Evolutionary conservation across 2,888 invertebrate species (phyloP).

Genomic region (Brachylomia viminalis): DNA sequence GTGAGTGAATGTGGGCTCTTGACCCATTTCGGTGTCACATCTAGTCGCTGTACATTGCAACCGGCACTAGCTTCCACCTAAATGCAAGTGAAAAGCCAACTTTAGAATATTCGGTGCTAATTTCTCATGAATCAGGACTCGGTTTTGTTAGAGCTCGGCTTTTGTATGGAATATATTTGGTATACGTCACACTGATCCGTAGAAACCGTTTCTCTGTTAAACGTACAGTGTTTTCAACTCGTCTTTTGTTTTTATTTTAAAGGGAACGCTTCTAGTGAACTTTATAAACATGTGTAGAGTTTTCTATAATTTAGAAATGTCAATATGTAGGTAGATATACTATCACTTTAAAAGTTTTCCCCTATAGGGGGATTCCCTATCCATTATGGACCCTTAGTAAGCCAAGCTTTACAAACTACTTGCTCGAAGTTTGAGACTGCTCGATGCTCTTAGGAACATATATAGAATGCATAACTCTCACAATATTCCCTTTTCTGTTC

Average conservation of each 20-base stretch:
- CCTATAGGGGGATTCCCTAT: conserved; percentile 24
- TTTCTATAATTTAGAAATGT: conserved; percentile 18
- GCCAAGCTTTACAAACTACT: conserved; percentile 43
- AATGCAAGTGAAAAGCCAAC: conserved; percentile 57
- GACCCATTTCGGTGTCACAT: conserved; percentile 81
- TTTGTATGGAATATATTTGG: conserved; percentile 29
- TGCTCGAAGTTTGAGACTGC: conserved; percentile 12
- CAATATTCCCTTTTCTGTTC: neutral
- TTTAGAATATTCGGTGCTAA: conserved; percentile 55
- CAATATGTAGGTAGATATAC: conserved; percentile 13
- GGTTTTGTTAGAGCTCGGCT: conserved; percentile 31
- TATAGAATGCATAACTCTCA: neutral
- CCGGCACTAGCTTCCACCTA: conserved; percentile 51
- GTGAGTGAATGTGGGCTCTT: conserved; percentile 78
- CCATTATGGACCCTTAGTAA: conserved; percentile 42
- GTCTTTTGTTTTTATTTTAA: neutral
- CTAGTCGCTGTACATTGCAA: conserved; percentile 64
- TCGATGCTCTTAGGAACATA: conserved; percentile 30
- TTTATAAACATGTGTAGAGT: conserved; percentile 9
- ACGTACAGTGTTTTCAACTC: neutral
- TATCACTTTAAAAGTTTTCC: conserved; percentile 45
- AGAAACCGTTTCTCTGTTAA: conserved; percentile 28
- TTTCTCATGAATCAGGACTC: conserved; percentile 53
- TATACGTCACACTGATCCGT: conserved; percentile 19
- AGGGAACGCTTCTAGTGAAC: conserved; percentile 42